phyloP scores from a whole-genome alignment of 2,113 vertebrate species.

The Dromas ardeola region DNA sequence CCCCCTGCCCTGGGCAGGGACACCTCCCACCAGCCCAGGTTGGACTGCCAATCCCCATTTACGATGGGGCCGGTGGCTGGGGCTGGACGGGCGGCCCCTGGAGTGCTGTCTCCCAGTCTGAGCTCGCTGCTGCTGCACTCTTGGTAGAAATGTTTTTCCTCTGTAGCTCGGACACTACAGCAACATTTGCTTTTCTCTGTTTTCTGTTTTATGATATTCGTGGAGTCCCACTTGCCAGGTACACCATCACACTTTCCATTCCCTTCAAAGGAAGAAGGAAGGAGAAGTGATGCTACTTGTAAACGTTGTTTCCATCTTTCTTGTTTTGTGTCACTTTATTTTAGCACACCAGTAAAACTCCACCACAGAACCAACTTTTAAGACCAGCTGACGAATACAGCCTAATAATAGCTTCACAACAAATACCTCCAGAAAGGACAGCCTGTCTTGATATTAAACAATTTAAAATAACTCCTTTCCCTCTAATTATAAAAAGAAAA shows the following conservation, averaged over 20 bases:
- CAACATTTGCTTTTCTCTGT: not conserved
- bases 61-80: not conserved
- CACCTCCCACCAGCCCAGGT: not conserved
- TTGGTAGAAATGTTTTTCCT: not conserved
- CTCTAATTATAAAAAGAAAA: not conserved
- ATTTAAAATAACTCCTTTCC: not conserved
- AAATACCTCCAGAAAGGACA: constrained; percentile 25
- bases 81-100: accelerated
- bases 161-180: not conserved
- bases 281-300: constrained; percentile 27
- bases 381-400: constrained; percentile 36
- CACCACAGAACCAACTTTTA: constrained; percentile 31
- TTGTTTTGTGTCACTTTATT: constrained; percentile 51
- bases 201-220: constrained; percentile 4
- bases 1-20: not conserved
- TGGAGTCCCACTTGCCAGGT: not conserved
- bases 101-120: not conserved
- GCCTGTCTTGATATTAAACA: not conserved
- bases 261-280: constrained; percentile 33
- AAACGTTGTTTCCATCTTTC: constrained; percentile 55
- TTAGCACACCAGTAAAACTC: constrained; percentile 47
- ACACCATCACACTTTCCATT: constrained; percentile 44
- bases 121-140: not conserved
- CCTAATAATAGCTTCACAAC: constrained; percentile 60
- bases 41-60: too few species aligned